A percentile compares a stretch with the other conserved stretches of the same genome.
phyloP scores from a whole-genome alignment of 2,797 vertebrate species.

The Bufotes viridis region DNA sequence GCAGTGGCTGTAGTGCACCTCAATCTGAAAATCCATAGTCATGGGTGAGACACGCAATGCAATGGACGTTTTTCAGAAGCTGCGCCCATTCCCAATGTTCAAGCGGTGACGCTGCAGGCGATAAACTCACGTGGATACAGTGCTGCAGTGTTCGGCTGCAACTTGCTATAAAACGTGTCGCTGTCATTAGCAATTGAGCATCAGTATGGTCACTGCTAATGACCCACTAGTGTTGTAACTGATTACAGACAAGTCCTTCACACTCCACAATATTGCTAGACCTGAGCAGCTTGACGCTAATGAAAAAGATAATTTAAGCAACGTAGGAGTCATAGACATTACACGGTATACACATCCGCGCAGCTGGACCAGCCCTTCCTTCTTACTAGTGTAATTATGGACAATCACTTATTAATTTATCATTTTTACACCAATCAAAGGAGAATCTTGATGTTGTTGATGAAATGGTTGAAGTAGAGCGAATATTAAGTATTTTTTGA shows the following conservation, averaged over 20 bases:
- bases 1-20: not conserved
- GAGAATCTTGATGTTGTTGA: not conserved
- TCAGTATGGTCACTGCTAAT: constrained; percentile 1
- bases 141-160: not conserved
- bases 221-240: not conserved
- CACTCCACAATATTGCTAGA: not conserved
- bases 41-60: not conserved
- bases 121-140: not conserved
- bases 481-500: not conserved
- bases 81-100: not conserved
- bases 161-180: constrained; percentile 4
- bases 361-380: not conserved
- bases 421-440: not conserved
- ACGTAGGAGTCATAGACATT: constrained; percentile 5
- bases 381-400: not conserved
- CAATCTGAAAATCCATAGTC: not conserved
- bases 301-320: constrained; percentile 8
- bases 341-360: not conserved
- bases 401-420: not conserved
- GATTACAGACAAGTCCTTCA: constrained; percentile 27
- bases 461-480: not conserved
- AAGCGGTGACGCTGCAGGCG: not conserved
- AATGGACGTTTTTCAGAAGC: not conserved
- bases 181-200: not conserved
- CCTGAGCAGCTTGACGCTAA: constrained; percentile 32